Conservation (phyloP, 1,140 invertebrate species). For the Homarus americanus region DNA sequence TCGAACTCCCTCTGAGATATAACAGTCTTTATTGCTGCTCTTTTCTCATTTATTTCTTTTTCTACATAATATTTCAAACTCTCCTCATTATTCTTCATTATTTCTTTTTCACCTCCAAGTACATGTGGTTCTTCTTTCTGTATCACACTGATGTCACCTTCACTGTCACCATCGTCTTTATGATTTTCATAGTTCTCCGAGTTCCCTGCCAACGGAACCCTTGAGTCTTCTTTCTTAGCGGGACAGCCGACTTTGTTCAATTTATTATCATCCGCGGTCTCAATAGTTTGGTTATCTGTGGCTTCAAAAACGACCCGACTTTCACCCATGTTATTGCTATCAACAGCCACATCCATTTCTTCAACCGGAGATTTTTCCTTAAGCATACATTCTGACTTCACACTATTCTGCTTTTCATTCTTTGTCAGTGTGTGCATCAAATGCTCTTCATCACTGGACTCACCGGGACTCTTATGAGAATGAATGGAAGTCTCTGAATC, state of each 20-base stretch:
- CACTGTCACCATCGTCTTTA: background rate
- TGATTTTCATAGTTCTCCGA: background rate
- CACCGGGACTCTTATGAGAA: background rate
- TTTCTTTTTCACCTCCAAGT: background rate
- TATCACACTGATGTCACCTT: background rate
- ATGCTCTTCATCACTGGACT: background rate
- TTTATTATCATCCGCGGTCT: background rate
- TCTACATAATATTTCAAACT: too few species aligned
- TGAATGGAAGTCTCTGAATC: background rate
- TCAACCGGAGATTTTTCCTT: background rate
- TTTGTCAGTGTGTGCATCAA: background rate
- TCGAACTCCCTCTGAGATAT: constrained; percentile 37
- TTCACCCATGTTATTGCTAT: background rate
- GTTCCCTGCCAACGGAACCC: background rate
- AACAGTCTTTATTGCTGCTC: constrained; percentile 8
- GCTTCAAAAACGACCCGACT: background rate
- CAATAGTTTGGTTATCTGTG: background rate
- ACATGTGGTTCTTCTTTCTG: background rate
- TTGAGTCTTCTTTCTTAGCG: background rate
- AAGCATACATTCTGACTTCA: background rate
- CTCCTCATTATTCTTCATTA: background rate
- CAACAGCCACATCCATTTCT: background rate
- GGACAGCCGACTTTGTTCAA: background rate
- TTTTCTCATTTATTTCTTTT: background rate
- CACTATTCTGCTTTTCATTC: background rate